Evolutionary conservation across 2,888 invertebrate species (phyloP).

Genomic region (Rotaria sp.): DNA sequence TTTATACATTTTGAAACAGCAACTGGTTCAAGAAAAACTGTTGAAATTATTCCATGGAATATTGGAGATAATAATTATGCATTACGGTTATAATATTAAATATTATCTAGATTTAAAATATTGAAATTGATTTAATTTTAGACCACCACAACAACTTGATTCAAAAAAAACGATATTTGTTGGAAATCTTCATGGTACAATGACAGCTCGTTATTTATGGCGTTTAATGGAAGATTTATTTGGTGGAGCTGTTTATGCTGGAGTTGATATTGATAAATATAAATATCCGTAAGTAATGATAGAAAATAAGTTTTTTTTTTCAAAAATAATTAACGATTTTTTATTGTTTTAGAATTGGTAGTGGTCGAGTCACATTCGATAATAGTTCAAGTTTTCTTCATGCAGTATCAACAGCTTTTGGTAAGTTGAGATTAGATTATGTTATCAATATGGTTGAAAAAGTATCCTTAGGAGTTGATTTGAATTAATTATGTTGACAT

Average conservation of each 20-base stretch:
- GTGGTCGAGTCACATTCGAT: constrained; percentile 89
- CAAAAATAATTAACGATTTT: too few species aligned
- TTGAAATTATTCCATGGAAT: constrained; percentile 26
- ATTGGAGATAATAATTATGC: constrained; percentile 28
- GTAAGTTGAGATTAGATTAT: too few species aligned
- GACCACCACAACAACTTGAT: constrained; percentile 42
- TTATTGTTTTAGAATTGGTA: constrained; percentile 64
- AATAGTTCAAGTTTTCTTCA: constrained; percentile 71
- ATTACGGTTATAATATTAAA: not conserved
- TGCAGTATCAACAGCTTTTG: constrained; percentile 40
- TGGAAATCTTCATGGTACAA: constrained; percentile 84
- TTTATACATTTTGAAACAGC: constrained; percentile 25
- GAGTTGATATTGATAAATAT: constrained; percentile 71
- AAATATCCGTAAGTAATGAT: constrained; percentile 69
- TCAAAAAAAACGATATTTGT: constrained; percentile 86
- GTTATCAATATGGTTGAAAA: too few species aligned
- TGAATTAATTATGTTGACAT: too few species aligned
- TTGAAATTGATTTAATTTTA: not conserved
- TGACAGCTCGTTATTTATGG: constrained; percentile 83
- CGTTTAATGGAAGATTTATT: constrained; percentile 91
- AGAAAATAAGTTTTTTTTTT: too few species aligned
- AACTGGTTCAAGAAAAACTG: constrained; percentile 28
- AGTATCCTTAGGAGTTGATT: too few species aligned
- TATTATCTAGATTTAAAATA: too few species aligned
- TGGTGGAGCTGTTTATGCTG: constrained; percentile 87